A percentile compares a stretch with the other conserved stretches of the same genome.
Evolutionary conservation across 2,113 vertebrate genomes (phyloP).

Genomic region (Cyprinus carpio): DNA sequence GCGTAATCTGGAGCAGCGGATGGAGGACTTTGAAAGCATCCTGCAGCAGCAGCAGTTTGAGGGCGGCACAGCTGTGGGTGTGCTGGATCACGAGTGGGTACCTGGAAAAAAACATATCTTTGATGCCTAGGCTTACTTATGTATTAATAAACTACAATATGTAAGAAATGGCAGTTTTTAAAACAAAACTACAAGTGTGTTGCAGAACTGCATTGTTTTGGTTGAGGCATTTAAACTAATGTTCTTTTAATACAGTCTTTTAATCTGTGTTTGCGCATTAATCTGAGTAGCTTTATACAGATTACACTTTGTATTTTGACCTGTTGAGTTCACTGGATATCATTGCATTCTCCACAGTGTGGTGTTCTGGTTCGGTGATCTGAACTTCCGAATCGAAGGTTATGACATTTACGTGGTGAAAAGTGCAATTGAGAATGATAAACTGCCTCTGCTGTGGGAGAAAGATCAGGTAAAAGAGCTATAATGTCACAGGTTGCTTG

Average conservation of each 20-base stretch:
- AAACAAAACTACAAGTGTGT: no score
- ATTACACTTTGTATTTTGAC: neutral
- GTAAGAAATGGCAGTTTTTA: neutral
- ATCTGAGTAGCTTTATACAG: neutral
- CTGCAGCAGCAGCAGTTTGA: conserved; percentile 96
- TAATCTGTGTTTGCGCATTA: neutral
- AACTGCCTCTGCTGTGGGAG: conserved; percentile 92
- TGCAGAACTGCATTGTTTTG: neutral
- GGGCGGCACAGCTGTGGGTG: conserved; percentile 82
- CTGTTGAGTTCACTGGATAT: neutral
- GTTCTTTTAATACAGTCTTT: neutral
- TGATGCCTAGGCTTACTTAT: neutral
- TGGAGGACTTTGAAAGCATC: conserved; percentile 97
- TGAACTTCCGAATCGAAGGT: conserved; percentile 97
- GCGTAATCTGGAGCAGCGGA: conserved; percentile 93
- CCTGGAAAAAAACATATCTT: neutral
- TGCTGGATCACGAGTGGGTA: conserved; percentile 94
- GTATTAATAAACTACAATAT: neutral
- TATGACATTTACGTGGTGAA: conserved; percentile 96
- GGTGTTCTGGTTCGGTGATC: conserved; percentile 97
- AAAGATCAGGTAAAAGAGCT: conserved; percentile 89
- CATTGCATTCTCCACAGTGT: conserved; percentile 75
- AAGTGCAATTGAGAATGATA: conserved; percentile 89
- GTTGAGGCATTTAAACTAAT: neutral
- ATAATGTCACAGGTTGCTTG: neutral